Conservation (phyloP, 2,797 vertebrate species). For the Uromys caudimaculatus region DNA sequence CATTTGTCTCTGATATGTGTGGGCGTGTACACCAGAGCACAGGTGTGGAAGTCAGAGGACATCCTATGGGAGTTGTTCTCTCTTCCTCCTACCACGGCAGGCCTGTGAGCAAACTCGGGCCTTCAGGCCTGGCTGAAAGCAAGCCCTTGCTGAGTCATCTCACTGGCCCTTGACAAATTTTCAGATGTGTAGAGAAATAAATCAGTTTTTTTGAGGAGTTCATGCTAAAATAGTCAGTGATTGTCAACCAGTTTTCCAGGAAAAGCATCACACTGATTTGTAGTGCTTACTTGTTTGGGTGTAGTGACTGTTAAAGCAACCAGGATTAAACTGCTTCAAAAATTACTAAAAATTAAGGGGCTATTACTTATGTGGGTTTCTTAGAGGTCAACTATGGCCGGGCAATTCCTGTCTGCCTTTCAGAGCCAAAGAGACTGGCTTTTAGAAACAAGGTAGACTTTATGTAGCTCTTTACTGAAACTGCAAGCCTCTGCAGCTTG, state of each 20-base stretch:
- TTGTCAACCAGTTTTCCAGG: conserved; percentile 29
- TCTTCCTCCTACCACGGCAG: background rate
- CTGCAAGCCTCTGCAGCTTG: background rate
- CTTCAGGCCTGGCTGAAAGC: background rate
- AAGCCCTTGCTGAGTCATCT: background rate
- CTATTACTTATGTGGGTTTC: background rate
- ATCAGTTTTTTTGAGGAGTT: conserved; percentile 16
- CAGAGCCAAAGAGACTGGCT: background rate
- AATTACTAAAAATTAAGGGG: conserved; percentile 20
- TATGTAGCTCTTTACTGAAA: background rate
- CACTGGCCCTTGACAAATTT: background rate
- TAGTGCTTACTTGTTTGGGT: conserved; percentile 21
- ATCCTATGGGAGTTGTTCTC: background rate
- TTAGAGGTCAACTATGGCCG: background rate
- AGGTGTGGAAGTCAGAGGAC: background rate
- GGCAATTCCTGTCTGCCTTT: conserved; percentile 6
- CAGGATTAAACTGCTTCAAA: background rate
- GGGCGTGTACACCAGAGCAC: background rate
- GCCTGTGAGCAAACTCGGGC: background rate
- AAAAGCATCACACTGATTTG: conserved; percentile 4
- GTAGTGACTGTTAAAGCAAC: conserved; percentile 33
- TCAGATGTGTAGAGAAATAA: conserved; percentile 27
- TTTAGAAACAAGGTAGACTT: conserved; percentile 8
- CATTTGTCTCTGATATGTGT: background rate
- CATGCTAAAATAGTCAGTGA: conserved; percentile 24